Evolutionary conservation across 1,140 invertebrate genomes (phyloP).

Genomic region (Drosophila melanogaster): Release_6_plus_ISO1_MT NT_037436.4:11140001-11140500

Average conservation of each 20-base stretch:
- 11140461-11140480: conserved; percentile 1
- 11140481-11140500: neutral
- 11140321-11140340: conserved; percentile 49
- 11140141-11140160: conserved; percentile 74
- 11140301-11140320: conserved; percentile 8
- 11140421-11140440: neutral
- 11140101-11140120: conserved; percentile 35
- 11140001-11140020: neutral
- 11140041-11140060: too few species aligned
- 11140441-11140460: neutral
- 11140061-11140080: conserved; percentile 14
- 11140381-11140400: conserved; percentile 36
- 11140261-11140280: neutral
- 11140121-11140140: conserved; percentile 69
- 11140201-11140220: conserved; percentile 73
- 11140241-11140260: conserved; percentile 27
- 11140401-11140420: conserved; percentile 15
- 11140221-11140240: conserved; percentile 60
- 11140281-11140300: neutral
- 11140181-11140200: conserved; percentile 39
- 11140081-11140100: conserved; percentile 18
- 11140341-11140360: conserved; percentile 72
- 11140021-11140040: too few species aligned
- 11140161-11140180: conserved; percentile 34
- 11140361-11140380: conserved; percentile 44